phyloP scores from a whole-genome alignment of 2,113 vertebrate genomes.

The Cryptomyrus ogoouensis region DNA sequence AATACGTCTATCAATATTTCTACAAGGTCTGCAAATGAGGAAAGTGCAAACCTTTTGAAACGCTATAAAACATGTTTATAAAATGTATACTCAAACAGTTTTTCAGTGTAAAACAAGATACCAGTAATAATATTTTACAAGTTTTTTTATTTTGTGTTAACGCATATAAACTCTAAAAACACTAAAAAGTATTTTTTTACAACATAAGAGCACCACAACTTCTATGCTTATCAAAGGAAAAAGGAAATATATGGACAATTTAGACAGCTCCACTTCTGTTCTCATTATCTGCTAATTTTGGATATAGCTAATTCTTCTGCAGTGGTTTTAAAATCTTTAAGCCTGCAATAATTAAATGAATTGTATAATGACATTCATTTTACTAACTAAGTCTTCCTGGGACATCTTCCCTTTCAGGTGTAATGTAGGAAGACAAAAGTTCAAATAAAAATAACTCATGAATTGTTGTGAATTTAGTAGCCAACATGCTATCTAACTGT shows the following conservation, averaged over 20 bases:
- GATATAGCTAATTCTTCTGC: background rate
- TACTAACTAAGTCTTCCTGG: background rate
- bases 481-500: constrained; percentile 26
- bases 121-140: background rate
- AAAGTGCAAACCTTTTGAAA: background rate
- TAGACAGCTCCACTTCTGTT: background rate
- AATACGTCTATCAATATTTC: background rate
- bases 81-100: background rate
- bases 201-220: background rate
- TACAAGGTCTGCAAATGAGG: background rate
- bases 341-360: background rate
- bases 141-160: background rate
- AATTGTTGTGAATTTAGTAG: background rate
- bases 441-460: constrained; percentile 13
- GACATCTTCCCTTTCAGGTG: background rate
- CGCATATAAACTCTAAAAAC: background rate
- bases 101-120: background rate
- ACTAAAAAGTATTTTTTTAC: background rate
- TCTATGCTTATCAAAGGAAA: background rate
- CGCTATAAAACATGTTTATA: background rate
- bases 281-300: background rate
- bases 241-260: background rate
- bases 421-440: background rate
- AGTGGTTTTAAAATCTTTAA: background rate
- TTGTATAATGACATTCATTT: background rate